Base-by-base conservation (phyloP, 2,888 invertebrate species). In the Dioctria rufipes region DNA sequence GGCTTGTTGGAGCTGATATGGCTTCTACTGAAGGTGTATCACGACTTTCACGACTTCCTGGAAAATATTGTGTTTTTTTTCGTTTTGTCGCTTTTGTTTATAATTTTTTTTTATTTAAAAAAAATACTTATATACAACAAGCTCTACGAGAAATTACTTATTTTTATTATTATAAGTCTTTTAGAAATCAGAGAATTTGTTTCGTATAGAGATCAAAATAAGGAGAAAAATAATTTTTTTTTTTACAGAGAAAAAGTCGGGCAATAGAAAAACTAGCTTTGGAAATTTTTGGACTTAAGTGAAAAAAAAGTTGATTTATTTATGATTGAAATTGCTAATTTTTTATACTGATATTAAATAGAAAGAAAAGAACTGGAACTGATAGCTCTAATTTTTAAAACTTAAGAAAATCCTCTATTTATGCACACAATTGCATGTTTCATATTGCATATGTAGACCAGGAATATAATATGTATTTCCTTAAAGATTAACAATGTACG, bases 1-100 rank as follows among this genome's bases (percentile, higher is more conserved):
- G 93, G 87, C 94, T 94, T 85, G 94, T 93, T 84, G 94, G 94
- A 84, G 94, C 93, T 84, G 94, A 94, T 89, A 84, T 73, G 37
- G 83, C 84, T 83, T 84, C 84, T 78, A 83, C 77, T 63, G 84
- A 83, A 77, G 83, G 82, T 77, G 83, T 82, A 58, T 84, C 83
- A 88, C 88, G 89, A 88, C 87, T 89, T 87, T 88, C 86, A 87
- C 86, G 86, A 85, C 87, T 87, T 82, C 83, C 84, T 83, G 60
- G 58, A 69, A 79, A 67, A 78, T 66, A 60, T 58, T 46, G 39
- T 78, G 51, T 58, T 25, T 0, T 58, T 80, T 82, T 81, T 75
- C 13, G 42, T 42, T 77, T 63, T 65, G 25, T 66, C 40, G 9
- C 60, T 79, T 71, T 46, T 42, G 4, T 71, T 63, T 67, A 9